phyloP scores from a whole-genome alignment of 2,113 vertebrate genomes.

The Callipepla californica region DNA sequence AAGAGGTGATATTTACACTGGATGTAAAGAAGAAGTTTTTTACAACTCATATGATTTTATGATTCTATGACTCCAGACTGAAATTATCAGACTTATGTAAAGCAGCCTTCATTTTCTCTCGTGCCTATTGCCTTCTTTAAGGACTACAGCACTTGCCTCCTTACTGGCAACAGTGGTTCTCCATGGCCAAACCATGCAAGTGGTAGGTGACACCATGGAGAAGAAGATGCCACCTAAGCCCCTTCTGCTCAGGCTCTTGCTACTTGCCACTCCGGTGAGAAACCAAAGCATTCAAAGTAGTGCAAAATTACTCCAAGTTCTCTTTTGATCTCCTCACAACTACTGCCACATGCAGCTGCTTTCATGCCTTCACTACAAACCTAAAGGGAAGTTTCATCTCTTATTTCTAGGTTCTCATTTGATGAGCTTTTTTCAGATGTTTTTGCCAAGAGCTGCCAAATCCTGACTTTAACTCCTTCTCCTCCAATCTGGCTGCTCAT shows the following conservation, averaged over 20 bases:
- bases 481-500: background rate
- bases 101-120: background rate
- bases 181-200: background rate
- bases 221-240: rapidly evolving
- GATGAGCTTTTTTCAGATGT: background rate
- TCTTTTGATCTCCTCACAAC: background rate
- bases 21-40: no score
- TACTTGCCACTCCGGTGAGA: background rate
- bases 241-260: background rate
- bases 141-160: background rate
- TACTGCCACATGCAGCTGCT: background rate
- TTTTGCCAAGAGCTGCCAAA: background rate
- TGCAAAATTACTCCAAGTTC: background rate
- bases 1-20: no score
- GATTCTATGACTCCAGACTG: background rate
- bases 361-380: background rate
- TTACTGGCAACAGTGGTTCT: background rate
- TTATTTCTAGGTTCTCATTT: background rate
- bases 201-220: background rate
- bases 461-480: background rate
- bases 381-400: background rate
- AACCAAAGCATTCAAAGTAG: background rate
- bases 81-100: background rate
- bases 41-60: no score
- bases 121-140: background rate